Base-by-base conservation (phyloP, 2,888 invertebrate genomes). In the Drosophila kambysellisi region DNA sequence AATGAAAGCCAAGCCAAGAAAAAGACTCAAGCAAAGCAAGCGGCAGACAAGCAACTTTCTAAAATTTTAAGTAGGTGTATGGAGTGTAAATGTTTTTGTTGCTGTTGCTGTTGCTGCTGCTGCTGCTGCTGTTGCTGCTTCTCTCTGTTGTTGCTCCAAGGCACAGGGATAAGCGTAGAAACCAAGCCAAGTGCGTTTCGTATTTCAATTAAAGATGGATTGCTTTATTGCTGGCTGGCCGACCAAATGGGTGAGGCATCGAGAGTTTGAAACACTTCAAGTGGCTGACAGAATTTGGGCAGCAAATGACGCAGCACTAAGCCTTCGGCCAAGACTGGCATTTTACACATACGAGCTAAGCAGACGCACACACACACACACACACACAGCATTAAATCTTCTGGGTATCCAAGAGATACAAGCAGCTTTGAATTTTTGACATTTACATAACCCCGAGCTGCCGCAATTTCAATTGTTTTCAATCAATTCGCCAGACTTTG, bases 1-100 rank as follows among this genome's bases (percentile, higher is more conserved):
- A 85, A 79, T 74, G 71, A 78, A 79, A 81, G 86, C 76, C 71
- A 76, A 70, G 72, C 41, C 52, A 68, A 68, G 69, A 72, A 74
- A 89, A 53, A 74, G 85, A 82, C 76, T 70, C 54, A 32, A 70
- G 70, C 48, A 63, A 39, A 68, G 74, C 73, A 39, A 68, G 74
- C 73, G 79, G 76, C 76, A 58, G 79, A 71, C 70, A 83, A 79
- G 79, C 91, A 91, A 91, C 90, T 90, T 90, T 90, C 90, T 91
- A 91, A 90, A 88, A 76, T 82, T 82, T 81, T 84, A 91, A 89
- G 90, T 91, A 91, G 91, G 88, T 85, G 91, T 91, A 77, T 79
- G 65, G 77, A 76, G 64, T 74, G 74, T 81, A 43, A 66, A 66
- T 68, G 61, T 61, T 75, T 50, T 65, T 58, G 54, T 43, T 69